Percentiles rank a stretch among this genome's conserved stretches.
Evolutionary conservation across 2,888 invertebrate species (phyloP).

Genomic region (Nephrocerus scutellatus): DNA sequence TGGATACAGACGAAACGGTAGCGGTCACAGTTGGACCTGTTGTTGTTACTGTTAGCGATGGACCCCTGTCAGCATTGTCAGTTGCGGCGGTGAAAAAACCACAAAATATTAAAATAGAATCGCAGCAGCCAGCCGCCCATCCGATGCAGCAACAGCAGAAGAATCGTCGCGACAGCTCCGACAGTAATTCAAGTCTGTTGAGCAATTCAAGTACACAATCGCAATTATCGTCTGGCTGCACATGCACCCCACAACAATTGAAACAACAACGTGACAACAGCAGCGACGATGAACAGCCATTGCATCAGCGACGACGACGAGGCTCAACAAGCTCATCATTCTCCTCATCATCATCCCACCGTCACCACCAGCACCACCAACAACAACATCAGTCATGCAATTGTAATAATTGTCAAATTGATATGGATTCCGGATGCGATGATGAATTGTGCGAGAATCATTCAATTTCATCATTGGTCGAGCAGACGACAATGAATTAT

Average conservation of each 20-base stretch:
- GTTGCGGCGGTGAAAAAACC: no score
- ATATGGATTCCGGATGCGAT: slow-evolving; percentile 43
- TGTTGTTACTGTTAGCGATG: no score
- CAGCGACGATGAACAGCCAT: slow-evolving; percentile 17
- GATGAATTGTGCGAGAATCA: slow-evolving; percentile 40
- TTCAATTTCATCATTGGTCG: slow-evolving; percentile 22
- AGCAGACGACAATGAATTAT: slow-evolving; percentile 39
- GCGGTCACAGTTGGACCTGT: no score
- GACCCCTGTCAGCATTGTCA: no score
- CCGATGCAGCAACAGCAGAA: slow-evolving; percentile 33
- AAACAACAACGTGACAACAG: slow-evolving; percentile 23
- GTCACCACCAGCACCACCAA: slow-evolving; percentile 20
- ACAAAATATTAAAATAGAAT: no score
- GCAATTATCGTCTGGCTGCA: slow-evolving; percentile 33
- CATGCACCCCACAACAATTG: slow-evolving; percentile 29
- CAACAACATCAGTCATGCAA: slow-evolving; percentile 48
- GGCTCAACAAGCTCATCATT: not conserved
- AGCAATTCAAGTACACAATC: slow-evolving; percentile 43
- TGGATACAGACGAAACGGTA: slow-evolving; percentile 1
- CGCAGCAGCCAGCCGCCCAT: slow-evolving; percentile 18
- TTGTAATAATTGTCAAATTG: slow-evolving; percentile 31
- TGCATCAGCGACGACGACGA: slow-evolving; percentile 21
- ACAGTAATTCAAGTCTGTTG: slow-evolving; percentile 45
- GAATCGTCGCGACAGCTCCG: slow-evolving; percentile 44
- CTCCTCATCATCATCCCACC: slow-evolving; percentile 1